Conservation (phyloP, 1,140 invertebrate genomes). For the Conopomorpha cramerella region DNA sequence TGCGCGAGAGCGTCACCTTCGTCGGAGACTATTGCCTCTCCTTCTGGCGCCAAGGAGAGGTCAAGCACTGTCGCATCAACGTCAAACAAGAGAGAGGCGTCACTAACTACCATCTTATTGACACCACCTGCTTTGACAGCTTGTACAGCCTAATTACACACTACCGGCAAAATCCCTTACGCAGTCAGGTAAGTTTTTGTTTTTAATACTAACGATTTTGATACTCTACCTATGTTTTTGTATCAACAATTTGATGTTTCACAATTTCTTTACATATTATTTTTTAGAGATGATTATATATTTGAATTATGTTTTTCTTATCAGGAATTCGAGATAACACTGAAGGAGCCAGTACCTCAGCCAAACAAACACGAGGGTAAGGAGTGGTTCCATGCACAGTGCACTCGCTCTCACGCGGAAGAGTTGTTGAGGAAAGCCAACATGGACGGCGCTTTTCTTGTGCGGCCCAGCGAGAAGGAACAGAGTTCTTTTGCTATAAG, state of each 20-base stretch:
- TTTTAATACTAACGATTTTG: slow-evolving; percentile 1
- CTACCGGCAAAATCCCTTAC: slow-evolving; percentile 83
- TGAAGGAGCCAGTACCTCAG: slow-evolving; percentile 92
- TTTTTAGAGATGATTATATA: no score
- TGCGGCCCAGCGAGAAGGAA: slow-evolving; percentile 86
- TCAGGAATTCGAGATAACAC: slow-evolving; percentile 83
- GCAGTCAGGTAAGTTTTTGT: slow-evolving; percentile 69
- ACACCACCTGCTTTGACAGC: slow-evolving; percentile 88
- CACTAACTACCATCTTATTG: slow-evolving; percentile 90
- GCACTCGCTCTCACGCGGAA: slow-evolving; percentile 81
- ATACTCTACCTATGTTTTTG: no score
- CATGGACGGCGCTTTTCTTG: slow-evolving; percentile 90
- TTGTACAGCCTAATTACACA: slow-evolving; percentile 91
- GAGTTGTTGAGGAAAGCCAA: slow-evolving; percentile 81
- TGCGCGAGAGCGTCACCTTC: slow-evolving; percentile 93
- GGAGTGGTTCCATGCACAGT: slow-evolving; percentile 90
- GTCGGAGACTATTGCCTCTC: slow-evolving; percentile 95
- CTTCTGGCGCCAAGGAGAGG: slow-evolving; percentile 88
- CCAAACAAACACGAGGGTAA: slow-evolving; percentile 92
- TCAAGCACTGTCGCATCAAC: slow-evolving; percentile 93
- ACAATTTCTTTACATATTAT: no score
- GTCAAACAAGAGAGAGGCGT: slow-evolving; percentile 86
- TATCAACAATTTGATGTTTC: no score
- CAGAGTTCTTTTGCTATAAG: slow-evolving; percentile 89
- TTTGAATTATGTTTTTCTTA: no score